Percentiles rank a stretch among this genome's conserved stretches.
Conservation (phyloP, 2,113 vertebrate genomes). For the Neotoma lepida region DNA sequence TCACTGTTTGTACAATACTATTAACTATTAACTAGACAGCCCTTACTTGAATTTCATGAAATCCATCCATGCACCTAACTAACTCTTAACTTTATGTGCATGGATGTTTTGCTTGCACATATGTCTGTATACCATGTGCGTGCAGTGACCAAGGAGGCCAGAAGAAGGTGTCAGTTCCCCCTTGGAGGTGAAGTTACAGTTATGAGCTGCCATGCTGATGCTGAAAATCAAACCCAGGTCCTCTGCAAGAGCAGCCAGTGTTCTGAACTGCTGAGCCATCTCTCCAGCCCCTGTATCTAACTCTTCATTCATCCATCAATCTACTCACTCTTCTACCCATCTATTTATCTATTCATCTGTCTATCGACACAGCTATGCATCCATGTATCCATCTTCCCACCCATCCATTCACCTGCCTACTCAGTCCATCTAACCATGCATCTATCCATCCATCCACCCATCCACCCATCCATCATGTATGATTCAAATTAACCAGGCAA, state of each 20-base stretch:
- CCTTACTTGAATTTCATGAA: not conserved
- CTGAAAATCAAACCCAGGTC: not conserved
- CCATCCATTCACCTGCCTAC: not conserved
- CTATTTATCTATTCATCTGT: not conserved
- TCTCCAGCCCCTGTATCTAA: not conserved
- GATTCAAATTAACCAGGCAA: not conserved
- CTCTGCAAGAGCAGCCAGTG: not conserved
- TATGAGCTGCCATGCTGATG: not conserved
- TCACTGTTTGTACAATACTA: too few species aligned
- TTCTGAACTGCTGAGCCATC: not conserved
- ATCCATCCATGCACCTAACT: not conserved
- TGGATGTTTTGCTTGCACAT: not conserved
- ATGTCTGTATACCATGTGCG: not conserved
- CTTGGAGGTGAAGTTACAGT: not conserved
- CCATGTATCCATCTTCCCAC: too few species aligned
- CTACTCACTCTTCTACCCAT: too few species aligned
- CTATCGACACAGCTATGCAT: too few species aligned
- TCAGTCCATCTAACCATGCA: not conserved
- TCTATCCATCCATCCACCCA: too few species aligned
- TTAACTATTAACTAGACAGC: too few species aligned
- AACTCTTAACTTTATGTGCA: not conserved
- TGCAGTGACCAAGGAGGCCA: not conserved
- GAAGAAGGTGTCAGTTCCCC: not conserved
- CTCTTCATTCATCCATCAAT: not conserved
- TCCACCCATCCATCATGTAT: not conserved